phyloP scores from a whole-genome alignment of 1,140 invertebrate species.

The Solen grandis region DNA sequence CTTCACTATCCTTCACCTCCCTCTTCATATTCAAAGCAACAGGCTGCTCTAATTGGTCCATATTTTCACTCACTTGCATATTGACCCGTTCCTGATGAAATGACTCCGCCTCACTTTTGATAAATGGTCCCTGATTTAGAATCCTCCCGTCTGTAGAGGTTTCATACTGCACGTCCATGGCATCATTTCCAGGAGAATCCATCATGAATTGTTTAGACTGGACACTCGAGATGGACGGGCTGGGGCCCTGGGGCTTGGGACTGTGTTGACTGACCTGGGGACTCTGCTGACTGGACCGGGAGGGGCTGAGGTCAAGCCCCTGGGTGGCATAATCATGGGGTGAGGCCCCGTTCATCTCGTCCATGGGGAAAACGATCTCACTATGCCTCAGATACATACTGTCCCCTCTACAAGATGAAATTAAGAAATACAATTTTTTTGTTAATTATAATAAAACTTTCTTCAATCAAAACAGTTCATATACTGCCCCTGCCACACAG shows the following conservation, averaged over 20 bases:
- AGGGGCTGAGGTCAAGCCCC: conserved; percentile 49
- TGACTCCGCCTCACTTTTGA: neutral
- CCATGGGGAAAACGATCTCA: neutral
- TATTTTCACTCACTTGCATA: conserved; percentile 24
- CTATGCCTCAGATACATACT: neutral
- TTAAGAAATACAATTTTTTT: neutral
- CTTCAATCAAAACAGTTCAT: neutral
- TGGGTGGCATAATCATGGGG: conserved; percentile 32
- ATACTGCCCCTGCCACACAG: neutral
- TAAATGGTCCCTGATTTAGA: conserved; percentile 3
- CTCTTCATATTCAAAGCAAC: conserved; percentile 53
- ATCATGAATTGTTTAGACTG: neutral
- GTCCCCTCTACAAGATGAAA: conserved; percentile 36
- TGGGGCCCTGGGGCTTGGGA: neutral
- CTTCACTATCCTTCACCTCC: conserved; percentile 15
- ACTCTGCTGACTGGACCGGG: conserved; percentile 11
- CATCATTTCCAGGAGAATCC: neutral
- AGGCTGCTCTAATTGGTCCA: conserved; percentile 30
- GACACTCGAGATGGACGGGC: neutral
- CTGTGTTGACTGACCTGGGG: conserved; percentile 1
- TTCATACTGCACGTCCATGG: neutral
- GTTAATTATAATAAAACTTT: neutral
- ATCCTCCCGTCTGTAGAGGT: neutral
- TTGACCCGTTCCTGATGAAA: neutral
- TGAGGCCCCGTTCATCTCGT: conserved; percentile 4